Evolutionary conservation across 2,888 invertebrate species (phyloP), one percentile per base, ranked within the genome.

Genomic region (Rhamnusium bicolor): DNA sequence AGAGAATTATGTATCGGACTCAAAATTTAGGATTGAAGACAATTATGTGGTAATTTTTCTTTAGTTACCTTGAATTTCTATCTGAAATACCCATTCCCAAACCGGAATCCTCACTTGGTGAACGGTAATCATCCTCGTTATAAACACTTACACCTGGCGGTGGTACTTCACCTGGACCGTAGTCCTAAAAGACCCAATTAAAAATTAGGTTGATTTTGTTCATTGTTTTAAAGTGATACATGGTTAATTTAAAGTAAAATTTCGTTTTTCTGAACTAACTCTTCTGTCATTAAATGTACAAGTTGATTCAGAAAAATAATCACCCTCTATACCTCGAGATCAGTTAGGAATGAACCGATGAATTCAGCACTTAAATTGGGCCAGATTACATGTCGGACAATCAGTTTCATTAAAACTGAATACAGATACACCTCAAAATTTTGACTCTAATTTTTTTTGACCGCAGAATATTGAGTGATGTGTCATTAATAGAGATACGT

Each of bases 21-120:
- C 24, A 24, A 24, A 24, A 32, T 10, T 32, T 29, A 1, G 29
- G 5, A 3, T 40, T 40, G 2, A n/a, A 40, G n/a, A n/a, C n/a
- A 14, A 21, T 49, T 49, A 27, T 14, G 29, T 53, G 29, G 32
- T 46, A 62, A 29, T 60, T 69, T 71, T 46, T 60, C 65, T 72
- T 67, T 74, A 63, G 16, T 73, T 83, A 93, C 93, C 93, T 93
- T 91, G 91, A 91, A 87, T 90, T 89, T 85, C 92, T 91, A 89
- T 94, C 93, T 85, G 92, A 91, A 88, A 92, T 91, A 88, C 94
- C 95, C 90, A 96, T 93, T 89, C 97, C 96, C 89, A 97, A 93
- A 87, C 97, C 97, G 89, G 96, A 96, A 92, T 97, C 97, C 90
- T 97, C 97, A 89, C 96, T 96, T 83, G 96, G 96, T 86, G 96